These are phyloP conservation scores for Amorpha juglandis DNA, from an alignment of 2,888 invertebrate genomes.

Conservation along the genomic window DNA sequence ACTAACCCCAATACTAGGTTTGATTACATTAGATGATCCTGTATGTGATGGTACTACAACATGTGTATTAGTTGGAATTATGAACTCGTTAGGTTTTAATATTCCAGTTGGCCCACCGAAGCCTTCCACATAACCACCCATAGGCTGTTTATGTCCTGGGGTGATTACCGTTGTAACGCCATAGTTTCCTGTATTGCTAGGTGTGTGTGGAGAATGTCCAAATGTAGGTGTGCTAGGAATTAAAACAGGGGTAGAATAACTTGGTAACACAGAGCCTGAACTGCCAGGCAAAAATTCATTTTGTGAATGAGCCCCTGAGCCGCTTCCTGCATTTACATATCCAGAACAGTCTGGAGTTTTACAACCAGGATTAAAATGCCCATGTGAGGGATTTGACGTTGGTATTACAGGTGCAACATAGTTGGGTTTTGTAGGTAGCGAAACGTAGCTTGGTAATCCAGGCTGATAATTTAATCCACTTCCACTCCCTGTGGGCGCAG, in stretches of 20 bases:
- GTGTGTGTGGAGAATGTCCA: conserved; percentile 22
- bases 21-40: background rate
- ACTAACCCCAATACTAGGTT: conserved; percentile 13
- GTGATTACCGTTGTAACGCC: conserved; percentile 5
- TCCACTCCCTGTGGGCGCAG: background rate
- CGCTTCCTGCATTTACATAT: background rate
- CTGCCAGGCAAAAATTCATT: background rate
- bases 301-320: background rate
- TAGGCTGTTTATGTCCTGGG: conserved; percentile 39
- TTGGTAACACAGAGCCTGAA: background rate
- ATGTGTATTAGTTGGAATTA: conserved; percentile 34
- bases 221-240: conserved; percentile 29
- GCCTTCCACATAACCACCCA: conserved; percentile 48
- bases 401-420: background rate
- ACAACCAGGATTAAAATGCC: conserved; percentile 11
- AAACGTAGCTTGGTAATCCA: background rate
- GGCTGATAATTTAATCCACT: conserved; percentile 9
- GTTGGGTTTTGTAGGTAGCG: background rate
- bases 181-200: conserved; percentile 2
- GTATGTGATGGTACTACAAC: conserved; percentile 19
- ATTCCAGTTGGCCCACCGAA: conserved; percentile 61
- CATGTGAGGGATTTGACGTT: background rate
- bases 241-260: conserved; percentile 15
- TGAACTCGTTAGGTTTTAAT: conserved; percentile 58
- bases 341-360: conserved; percentile 28